phyloP scores from a whole-genome alignment of 2,113 vertebrate genomes.

The Noturus placidus region DNA sequence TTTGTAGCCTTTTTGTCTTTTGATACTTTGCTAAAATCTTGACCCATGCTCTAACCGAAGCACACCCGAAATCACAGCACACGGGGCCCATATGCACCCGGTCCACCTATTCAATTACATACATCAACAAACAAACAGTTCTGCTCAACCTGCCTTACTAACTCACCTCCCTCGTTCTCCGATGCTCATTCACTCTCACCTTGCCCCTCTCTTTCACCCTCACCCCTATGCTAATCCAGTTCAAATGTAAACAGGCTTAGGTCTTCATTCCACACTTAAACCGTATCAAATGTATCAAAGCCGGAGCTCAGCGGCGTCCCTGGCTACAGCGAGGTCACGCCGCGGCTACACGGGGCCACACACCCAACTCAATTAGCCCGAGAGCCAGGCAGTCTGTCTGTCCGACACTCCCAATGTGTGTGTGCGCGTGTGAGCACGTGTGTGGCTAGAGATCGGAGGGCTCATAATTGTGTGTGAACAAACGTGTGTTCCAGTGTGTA shows the following conservation, averaged over 20 bases:
- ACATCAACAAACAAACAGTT: slow-evolving; percentile 42
- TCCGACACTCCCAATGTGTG: slow-evolving; percentile 58
- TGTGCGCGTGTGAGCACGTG: background rate
- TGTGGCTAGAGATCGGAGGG: slow-evolving; percentile 36
- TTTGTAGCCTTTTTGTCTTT: background rate
- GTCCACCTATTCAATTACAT: slow-evolving; percentile 48
- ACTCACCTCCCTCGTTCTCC: slow-evolving; percentile 23
- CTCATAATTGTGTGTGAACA: slow-evolving; percentile 60
- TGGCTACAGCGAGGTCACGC: slow-evolving; percentile 76
- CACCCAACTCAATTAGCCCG: slow-evolving; percentile 74
- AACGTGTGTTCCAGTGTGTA: slow-evolving; percentile 65
- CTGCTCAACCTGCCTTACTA: slow-evolving; percentile 2
- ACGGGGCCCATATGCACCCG: slow-evolving; percentile 23
- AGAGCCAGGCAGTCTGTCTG: slow-evolving; percentile 77
- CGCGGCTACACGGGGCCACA: slow-evolving; percentile 76
- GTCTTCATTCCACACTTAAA: slow-evolving; percentile 81
- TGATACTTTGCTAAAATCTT: background rate
- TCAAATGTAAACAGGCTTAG: slow-evolving; percentile 82
- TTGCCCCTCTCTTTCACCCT: slow-evolving; percentile 59
- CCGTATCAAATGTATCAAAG: slow-evolving; percentile 95
- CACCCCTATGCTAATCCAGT: slow-evolving; percentile 78
- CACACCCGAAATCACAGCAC: slow-evolving; percentile 24
- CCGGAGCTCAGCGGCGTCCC: slow-evolving; percentile 77
- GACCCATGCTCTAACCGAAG: background rate
- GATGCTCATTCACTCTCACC: slow-evolving; percentile 49